These are phyloP conservation scores for Pherbina coryleti DNA, from an alignment of 2,888 invertebrate species.

Conservation along the genomic window DNA sequence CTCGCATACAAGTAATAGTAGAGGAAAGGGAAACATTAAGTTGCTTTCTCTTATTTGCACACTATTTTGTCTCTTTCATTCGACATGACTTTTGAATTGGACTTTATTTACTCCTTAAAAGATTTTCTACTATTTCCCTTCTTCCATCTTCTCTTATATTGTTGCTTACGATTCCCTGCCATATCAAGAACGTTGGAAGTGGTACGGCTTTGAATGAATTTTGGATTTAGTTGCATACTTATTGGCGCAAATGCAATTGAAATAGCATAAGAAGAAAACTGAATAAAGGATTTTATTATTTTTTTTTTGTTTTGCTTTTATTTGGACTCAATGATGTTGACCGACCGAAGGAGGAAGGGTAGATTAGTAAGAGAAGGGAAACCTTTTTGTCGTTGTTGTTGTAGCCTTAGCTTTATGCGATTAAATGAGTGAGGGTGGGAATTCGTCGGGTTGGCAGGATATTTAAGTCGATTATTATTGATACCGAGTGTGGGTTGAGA, in stretches of 20 bases:
- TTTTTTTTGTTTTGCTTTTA: neutral
- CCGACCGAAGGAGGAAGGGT: neutral
- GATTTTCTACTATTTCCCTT: neutral
- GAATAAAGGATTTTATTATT: neutral
- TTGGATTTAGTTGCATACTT: constrained; percentile 23
- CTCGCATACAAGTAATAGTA: neutral
- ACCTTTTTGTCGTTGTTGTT: neutral
- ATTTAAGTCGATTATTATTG: constrained; percentile 27
- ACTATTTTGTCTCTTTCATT: neutral
- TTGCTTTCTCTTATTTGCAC: neutral
- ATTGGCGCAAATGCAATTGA: constrained; percentile 17
- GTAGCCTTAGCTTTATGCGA: neutral
- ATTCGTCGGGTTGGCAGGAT: neutral
- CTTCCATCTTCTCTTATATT: neutral
- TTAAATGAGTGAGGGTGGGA: constrained; percentile 7
- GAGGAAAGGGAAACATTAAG: neutral
- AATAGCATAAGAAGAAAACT: neutral
- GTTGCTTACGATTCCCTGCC: neutral
- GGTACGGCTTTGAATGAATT: neutral
- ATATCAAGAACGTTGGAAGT: neutral
- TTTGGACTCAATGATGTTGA: neutral
- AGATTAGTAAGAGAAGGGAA: neutral
- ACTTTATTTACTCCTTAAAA: neutral
- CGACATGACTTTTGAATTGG: too few species aligned
- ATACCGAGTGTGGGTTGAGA: neutral